phyloP scores from a whole-genome alignment of 1,140 invertebrate genomes.

The Macrobrachium nipponense region DNA sequence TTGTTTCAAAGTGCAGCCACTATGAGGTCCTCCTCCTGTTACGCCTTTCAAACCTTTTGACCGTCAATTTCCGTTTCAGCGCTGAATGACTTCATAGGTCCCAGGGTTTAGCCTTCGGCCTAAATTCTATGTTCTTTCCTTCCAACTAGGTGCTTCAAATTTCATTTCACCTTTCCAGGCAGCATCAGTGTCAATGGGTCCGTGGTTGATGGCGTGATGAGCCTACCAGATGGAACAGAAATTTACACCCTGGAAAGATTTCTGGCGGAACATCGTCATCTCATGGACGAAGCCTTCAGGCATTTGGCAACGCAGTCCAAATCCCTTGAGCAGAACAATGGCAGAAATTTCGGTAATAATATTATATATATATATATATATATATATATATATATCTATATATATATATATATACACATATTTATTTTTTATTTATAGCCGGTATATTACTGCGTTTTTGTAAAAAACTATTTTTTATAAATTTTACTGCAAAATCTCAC shows the following conservation, averaged over 20 bases:
- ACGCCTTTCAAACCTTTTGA: too few relatives aligned
- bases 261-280: slow-evolving; percentile 15
- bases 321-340: background rate
- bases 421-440: background rate
- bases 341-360: background rate
- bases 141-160: background rate
- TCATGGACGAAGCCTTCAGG: slow-evolving; percentile 34
- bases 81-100: too few relatives aligned
- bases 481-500: too few relatives aligned
- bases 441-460: too few relatives aligned
- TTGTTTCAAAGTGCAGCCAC: too few relatives aligned
- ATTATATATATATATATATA: background rate
- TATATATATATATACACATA: background rate
- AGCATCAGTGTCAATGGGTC: slow-evolving; percentile 16
- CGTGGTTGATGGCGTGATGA: slow-evolving; percentile 15
- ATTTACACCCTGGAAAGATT: slow-evolving; percentile 31
- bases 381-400: background rate
- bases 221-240: slow-evolving; percentile 18
- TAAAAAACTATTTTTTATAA: too few relatives aligned
- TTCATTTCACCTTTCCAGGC: background rate
- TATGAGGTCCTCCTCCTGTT: too few relatives aligned
- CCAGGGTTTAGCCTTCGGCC: too few relatives aligned
- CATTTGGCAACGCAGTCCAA: slow-evolving; percentile 3
- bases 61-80: too few relatives aligned
- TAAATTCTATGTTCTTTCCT: too few relatives aligned